Conservation (phyloP, 1,140 invertebrate species). For the Choristoneura fumiferana region DNA sequence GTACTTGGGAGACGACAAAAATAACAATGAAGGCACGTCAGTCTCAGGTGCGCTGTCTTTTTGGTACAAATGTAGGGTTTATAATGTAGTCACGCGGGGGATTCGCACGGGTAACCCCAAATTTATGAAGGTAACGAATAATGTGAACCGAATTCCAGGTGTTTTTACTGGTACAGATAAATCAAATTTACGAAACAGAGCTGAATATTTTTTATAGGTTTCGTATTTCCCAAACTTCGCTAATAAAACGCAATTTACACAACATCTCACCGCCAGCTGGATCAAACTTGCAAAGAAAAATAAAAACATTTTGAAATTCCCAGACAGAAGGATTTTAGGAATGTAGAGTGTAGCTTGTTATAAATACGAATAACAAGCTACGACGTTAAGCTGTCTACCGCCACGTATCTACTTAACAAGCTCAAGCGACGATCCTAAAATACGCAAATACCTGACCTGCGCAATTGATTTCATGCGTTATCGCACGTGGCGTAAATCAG, state of each 20-base stretch:
- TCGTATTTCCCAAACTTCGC: too few relatives aligned
- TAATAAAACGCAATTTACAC: too few relatives aligned
- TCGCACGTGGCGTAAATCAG: constrained; percentile 47
- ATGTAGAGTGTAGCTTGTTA: too few relatives aligned
- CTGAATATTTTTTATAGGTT: too few relatives aligned
- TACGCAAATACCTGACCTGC: constrained; percentile 11
- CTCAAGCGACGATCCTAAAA: constrained; percentile 14
- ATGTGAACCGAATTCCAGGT: constrained; percentile 6
- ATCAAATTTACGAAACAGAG: too few relatives aligned
- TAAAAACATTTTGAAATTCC: too few relatives aligned
- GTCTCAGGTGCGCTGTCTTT: constrained; percentile 17
- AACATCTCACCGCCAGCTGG: too few relatives aligned
- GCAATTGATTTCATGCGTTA: constrained; percentile 32
- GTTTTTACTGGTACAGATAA: background rate
- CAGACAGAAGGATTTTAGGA: too few relatives aligned
- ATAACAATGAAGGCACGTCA: constrained; percentile 16
- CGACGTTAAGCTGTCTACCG: too few relatives aligned
- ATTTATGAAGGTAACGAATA: constrained; percentile 15
- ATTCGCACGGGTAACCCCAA: constrained; percentile 14
- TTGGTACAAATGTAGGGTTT: constrained; percentile 16
- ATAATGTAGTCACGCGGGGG: constrained; percentile 16
- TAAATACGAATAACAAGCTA: too few relatives aligned
- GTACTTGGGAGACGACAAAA: constrained; percentile 4
- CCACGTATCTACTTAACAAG: background rate
- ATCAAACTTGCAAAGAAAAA: too few relatives aligned